phyloP scores from a whole-genome alignment of 2,797 vertebrate genomes.

The Pangasius krempfi region DNA sequence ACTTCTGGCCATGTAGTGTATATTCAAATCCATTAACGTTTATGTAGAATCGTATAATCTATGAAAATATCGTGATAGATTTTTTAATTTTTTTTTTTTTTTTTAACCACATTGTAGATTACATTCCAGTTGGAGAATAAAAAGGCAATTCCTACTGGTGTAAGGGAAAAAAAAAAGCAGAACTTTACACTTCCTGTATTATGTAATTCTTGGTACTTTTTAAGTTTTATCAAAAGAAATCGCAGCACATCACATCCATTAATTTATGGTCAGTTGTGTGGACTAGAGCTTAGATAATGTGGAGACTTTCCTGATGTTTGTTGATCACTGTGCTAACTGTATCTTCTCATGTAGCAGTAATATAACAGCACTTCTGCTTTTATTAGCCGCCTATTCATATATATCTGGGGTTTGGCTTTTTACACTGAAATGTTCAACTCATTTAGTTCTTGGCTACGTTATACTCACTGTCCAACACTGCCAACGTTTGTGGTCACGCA shows the following conservation, averaged over 20 bases:
- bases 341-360: slow-evolving; percentile 39
- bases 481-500: not conserved
- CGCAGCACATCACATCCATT: slow-evolving; percentile 6
- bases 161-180: too few relatives aligned
- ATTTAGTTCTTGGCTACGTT: not conserved
- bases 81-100: not conserved
- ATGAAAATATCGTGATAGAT: not conserved
- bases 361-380: slow-evolving; percentile 21
- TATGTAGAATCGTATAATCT: not conserved
- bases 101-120: not conserved
- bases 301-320: slow-evolving; percentile 18
- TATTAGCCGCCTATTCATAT: slow-evolving; percentile 18
- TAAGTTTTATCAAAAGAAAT: not conserved
- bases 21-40: not conserved
- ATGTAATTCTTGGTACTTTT: not conserved
- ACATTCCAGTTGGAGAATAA: slow-evolving; percentile 6
- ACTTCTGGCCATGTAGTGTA: not conserved
- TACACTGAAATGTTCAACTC: not conserved
- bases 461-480: not conserved
- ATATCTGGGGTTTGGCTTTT: not conserved
- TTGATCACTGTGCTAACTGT: slow-evolving; percentile 45
- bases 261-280: slow-evolving; percentile 29
- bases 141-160: not conserved
- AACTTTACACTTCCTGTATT: too few relatives aligned
- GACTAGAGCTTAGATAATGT: slow-evolving; percentile 20